Conservation (phyloP, 2,888 invertebrate species). For the Alloscopus bannaensis region DNA sequence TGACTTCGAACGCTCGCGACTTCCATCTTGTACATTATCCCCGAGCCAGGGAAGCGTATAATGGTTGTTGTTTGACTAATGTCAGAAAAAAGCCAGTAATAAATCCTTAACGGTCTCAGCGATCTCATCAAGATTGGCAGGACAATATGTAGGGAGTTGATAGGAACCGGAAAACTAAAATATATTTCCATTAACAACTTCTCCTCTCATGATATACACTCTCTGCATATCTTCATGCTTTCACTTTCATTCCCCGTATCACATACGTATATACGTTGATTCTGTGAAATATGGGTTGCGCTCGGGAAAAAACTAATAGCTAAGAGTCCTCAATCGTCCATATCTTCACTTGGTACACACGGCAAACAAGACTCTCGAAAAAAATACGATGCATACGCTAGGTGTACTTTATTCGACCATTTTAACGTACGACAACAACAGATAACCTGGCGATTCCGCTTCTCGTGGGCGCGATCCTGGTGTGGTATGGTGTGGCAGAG, state of each 20-base stretch:
- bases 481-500: slow-evolving; percentile 53
- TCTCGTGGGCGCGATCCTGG: too few species aligned
- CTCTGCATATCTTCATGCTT: slow-evolving; percentile 18
- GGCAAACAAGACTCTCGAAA: slow-evolving; percentile 26
- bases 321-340: slow-evolving; percentile 60
- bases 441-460: slow-evolving; percentile 54
- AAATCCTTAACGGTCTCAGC: slow-evolving; percentile 58
- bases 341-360: slow-evolving; percentile 50
- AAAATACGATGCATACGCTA: slow-evolving; percentile 29
- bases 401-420: background rate
- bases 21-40: background rate
- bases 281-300: slow-evolving; percentile 59
- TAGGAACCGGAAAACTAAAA: slow-evolving; percentile 60
- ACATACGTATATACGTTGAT: slow-evolving; percentile 10
- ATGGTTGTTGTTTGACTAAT: slow-evolving; percentile 64
- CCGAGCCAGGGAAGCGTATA: slow-evolving; percentile 32
- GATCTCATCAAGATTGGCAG: slow-evolving; percentile 66
- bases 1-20: too few species aligned
- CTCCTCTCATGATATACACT: too few species aligned
- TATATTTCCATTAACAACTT: slow-evolving; percentile 63
- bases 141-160: slow-evolving; percentile 64
- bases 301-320: slow-evolving; percentile 59
- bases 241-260: slow-evolving; percentile 2
- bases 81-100: slow-evolving; percentile 56
- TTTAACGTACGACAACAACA: slow-evolving; percentile 17